phyloP scores from a whole-genome alignment of 1,140 invertebrate species.

The Cydia amplana region DNA sequence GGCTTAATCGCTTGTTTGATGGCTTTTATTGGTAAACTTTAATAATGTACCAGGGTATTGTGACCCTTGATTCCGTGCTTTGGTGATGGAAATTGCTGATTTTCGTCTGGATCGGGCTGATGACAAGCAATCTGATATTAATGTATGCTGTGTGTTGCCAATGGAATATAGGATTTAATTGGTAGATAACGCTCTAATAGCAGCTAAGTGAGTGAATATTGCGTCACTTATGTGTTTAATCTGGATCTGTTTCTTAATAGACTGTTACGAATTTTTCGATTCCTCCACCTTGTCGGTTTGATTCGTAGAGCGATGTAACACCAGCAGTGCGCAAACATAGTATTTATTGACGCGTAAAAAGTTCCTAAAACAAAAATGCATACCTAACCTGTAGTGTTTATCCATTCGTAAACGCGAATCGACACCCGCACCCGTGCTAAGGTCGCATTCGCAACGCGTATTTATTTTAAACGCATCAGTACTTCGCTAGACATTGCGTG shows the following conservation, averaged over 20 bases:
- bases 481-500: conserved; percentile 59
- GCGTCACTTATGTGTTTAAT: no score
- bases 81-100: no score
- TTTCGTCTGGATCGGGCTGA: no score
- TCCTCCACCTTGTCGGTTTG: not conserved
- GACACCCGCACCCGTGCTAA: conserved; percentile 53
- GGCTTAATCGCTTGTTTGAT: conserved; percentile 3
- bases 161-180: no score
- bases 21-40: conserved; percentile 1
- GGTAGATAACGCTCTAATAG: no score
- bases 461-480: conserved; percentile 50
- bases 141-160: no score
- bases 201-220: no score
- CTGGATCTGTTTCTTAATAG: not conserved
- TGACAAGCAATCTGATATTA: no score
- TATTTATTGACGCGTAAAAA: not conserved
- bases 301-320: not conserved
- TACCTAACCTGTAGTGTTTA: conserved; percentile 35
- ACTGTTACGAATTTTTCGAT: not conserved
- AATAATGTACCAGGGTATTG: not conserved
- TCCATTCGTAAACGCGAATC: conserved; percentile 35
- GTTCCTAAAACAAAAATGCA: not conserved
- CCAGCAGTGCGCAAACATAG: not conserved
- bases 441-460: conserved; percentile 37
- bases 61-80: no score